Evolutionary conservation across 2,797 vertebrate species (phyloP), one percentile per base, ranked within the genome.

Genomic region (Syngnathus acus): DNA sequence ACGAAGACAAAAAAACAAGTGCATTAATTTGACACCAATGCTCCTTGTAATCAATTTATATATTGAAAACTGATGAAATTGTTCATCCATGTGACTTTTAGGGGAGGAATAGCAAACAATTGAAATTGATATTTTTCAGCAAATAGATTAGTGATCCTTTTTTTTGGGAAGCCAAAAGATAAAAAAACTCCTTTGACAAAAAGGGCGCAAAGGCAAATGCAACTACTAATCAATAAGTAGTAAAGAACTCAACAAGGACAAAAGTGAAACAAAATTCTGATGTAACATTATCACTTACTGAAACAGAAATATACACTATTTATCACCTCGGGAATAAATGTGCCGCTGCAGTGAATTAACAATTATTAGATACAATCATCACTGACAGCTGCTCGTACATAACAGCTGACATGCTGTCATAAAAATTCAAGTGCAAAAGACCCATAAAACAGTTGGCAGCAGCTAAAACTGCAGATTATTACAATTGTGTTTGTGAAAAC

Each of bases 41-140:
- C 66, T 77, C 72, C 68, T 83, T 84, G 82, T 62, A 82, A 83
- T 82, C 62, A 11, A 69, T 87, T 88, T 86, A 85, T 84, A 75
- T 72, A 78, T 77, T 45, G 43, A 45, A 47, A 16, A 78, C 26
- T 21, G 38, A 63, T 14, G 26, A 48, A 43, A 45, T 14, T 11
- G 11, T 45, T 14, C 38, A 83, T 75, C 71, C 70, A 74, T 73
- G 72, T 77, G 73, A 72, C 79, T 73, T 73, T 71, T 72, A 73
- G 67, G 78, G 82, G 68, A 77, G 68, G 84, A 76, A 59, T 76
- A 72, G 81, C 80, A 77, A 69, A 74, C 64, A 65, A 64, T 71
- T 71, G 58, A 69, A 81, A 83, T 64, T 59, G 76, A 80, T 76
- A 83, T 68, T 47, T 67, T 72, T 81, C 63, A 68, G 75, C 72